Evolutionary conservation across 30 jellyfish, hydroid and myxozoan genomes (phyloP).

Genomic region (Turritopsis rubra): DNA sequence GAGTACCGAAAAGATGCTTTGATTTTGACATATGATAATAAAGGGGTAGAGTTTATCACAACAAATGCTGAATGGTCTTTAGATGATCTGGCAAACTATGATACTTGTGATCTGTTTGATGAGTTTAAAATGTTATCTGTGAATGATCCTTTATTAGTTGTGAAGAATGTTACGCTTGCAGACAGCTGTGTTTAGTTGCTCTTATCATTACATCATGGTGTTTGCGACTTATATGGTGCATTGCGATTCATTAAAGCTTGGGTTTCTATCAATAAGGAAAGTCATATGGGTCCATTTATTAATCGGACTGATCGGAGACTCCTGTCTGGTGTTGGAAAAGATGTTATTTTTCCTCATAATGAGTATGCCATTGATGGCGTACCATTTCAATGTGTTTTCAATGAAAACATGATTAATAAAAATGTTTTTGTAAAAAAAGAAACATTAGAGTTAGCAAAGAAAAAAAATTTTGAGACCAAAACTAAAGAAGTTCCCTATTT

Average conservation of each 20-base stretch:
- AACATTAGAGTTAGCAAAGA: background rate
- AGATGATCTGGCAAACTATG: background rate
- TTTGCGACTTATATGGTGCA: constrained; percentile 9
- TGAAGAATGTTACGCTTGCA: background rate
- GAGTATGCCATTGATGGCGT: background rate
- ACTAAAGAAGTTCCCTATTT: background rate
- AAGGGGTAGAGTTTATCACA: background rate
- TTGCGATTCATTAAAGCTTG: background rate
- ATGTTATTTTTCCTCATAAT: background rate
- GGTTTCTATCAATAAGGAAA: background rate
- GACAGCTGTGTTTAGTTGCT: background rate
- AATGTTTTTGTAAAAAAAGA: background rate
- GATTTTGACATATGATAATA: background rate
- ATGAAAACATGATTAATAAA: background rate
- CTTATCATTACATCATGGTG: background rate
- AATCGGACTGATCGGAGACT: background rate
- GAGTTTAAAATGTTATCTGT: background rate
- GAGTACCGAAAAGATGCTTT: background rate
- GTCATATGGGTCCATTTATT: background rate
- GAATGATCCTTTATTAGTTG: background rate
- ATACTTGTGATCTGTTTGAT: background rate
- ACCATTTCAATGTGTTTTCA: background rate
- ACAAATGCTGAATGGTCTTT: background rate
- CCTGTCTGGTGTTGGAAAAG: background rate
- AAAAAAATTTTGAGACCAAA: background rate